phyloP scores from a whole-genome alignment of 2,888 invertebrate species.

The Branchipolynoe longqiensis region DNA sequence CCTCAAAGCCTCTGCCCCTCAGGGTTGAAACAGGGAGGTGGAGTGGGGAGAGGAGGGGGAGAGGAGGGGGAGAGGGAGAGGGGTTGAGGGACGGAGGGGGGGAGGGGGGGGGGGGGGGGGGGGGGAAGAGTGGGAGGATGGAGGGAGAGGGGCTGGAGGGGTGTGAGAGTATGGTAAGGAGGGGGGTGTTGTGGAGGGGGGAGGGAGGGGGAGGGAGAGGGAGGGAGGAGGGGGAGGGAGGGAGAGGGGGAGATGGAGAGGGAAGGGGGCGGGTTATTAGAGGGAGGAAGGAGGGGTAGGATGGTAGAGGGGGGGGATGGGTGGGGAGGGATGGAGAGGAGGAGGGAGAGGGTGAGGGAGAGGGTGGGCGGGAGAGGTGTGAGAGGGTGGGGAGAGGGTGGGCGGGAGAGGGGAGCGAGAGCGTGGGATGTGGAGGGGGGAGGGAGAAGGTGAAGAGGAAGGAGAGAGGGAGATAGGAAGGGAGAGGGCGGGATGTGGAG shows the following conservation, averaged over 20 bases:
- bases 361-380: background rate
- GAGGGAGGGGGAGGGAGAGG: background rate
- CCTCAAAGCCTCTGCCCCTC: no score
- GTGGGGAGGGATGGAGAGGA: background rate
- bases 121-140: no score
- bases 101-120: no score
- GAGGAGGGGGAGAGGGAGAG: no score
- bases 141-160: no score
- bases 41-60: no score
- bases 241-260: background rate
- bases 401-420: background rate
- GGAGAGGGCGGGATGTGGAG: background rate
- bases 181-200: background rate
- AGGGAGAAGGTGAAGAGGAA: background rate
- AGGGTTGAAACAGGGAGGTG: no score
- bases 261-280: background rate
- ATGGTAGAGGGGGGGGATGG: conserved; percentile 1
- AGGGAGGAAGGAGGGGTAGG: background rate
- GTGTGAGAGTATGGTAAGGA: no score
- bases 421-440: background rate
- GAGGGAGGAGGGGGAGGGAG: background rate
- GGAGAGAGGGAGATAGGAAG: background rate
- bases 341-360: background rate
- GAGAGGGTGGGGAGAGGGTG: background rate
- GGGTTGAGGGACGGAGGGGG: no score